Percentiles rank a stretch among this genome's conserved stretches.
Conservation (phyloP, 2,888 invertebrate genomes). For the Pollenia labialis region DNA sequence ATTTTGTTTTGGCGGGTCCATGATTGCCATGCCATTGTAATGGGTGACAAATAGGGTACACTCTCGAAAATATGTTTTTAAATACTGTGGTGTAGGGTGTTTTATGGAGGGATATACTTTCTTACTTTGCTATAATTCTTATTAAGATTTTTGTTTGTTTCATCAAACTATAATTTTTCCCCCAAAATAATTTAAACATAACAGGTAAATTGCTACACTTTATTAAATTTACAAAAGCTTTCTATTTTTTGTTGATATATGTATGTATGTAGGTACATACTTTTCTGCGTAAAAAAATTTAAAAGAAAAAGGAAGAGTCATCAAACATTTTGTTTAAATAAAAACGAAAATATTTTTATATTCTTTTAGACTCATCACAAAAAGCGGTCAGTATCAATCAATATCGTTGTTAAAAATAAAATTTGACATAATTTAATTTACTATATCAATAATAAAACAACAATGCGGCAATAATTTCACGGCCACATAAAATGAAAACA, state of each 20-base stretch:
- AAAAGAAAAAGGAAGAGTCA: background rate
- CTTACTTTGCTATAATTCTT: too few relatives aligned
- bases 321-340: background rate
- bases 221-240: slow-evolving; percentile 49
- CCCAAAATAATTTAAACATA: background rate
- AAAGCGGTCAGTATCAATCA: slow-evolving; percentile 55
- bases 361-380: slow-evolving; percentile 19
- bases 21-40: too few relatives aligned
- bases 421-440: slow-evolving; percentile 55
- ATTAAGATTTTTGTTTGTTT: too few relatives aligned
- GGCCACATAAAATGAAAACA: background rate
- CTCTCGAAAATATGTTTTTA: too few relatives aligned
- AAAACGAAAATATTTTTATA: slow-evolving; percentile 6
- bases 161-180: too few relatives aligned
- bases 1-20: too few relatives aligned
- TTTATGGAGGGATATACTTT: too few relatives aligned
- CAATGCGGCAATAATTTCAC: background rate
- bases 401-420: slow-evolving; percentile 50
- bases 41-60: too few relatives aligned
- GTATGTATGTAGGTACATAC: too few relatives aligned
- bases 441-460: slow-evolving; percentile 24
- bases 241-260: slow-evolving; percentile 5
- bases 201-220: slow-evolving; percentile 29
- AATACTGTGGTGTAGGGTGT: too few relatives aligned
- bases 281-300: too few relatives aligned